Evolutionary conservation across 2,888 invertebrate genomes (phyloP), one percentile per base, ranked within the genome.

Genomic region (Uropetala carovei): DNA sequence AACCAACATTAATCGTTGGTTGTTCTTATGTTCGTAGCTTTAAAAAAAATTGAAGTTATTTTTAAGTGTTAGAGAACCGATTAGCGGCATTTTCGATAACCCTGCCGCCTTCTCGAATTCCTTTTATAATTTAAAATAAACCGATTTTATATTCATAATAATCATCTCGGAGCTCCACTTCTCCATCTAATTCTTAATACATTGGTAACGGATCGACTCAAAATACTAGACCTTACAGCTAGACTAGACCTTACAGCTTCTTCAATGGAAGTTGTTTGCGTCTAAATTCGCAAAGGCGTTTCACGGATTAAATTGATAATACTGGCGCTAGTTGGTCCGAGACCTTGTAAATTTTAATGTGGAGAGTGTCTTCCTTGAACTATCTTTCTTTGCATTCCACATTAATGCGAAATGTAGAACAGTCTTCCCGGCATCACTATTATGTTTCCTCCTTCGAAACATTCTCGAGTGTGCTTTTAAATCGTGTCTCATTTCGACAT

Each of bases 381-480:
- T 27, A 10, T 75, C 3, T 27, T 75, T 75, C 75, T 75, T 13
- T 75, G 75, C 75, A 75, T 75, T 75, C 75, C 75, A 22, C 22
- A 27, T 27, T 10, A 27, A 75, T 13, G 75, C 75, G 75, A 75
- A 75, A 75, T 75, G 75, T 75, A 75, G 75, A 27, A 75, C 75
- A 75, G 75, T 75, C 75, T 75, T 75, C 75, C 75, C 27, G 9
- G 75, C 75, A 75, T 75, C 75, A 75, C 75, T 22, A 27, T 27
- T 75, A 27, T 75, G 75, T 75, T 75, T 75, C 75, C 27, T 75
- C 75, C 27, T 75, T 11, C 22, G 75, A 75, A 75, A 75, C 75
- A 75, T 27, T 27, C 22, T 27, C 22, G 22, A 27, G 3, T 22
- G 22, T 22, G 22, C 22, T 27, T 75, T 75, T 75, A 27, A 27